Conservation (phyloP, 2,113 vertebrate species). For the Vimba vimba region DNA sequence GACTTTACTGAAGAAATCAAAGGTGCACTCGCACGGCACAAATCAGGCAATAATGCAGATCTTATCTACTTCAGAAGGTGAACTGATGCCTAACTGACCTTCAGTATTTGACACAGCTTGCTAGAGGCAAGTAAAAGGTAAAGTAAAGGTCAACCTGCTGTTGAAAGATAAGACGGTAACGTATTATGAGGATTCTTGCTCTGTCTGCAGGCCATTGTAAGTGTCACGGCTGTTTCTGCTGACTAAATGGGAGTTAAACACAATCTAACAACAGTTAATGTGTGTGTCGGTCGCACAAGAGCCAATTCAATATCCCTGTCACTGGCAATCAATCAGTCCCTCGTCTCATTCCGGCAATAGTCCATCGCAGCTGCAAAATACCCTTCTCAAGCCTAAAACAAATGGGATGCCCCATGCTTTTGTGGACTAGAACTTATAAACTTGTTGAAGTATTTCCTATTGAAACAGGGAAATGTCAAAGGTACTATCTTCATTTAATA, state of each 20-base stretch:
- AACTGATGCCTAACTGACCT: slow-evolving; percentile 61
- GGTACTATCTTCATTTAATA: neutral
- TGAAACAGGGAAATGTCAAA: neutral
- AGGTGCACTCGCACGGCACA: neutral
- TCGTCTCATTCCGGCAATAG: neutral
- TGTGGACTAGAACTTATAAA: neutral
- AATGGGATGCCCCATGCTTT: neutral
- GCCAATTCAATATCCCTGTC: slow-evolving; percentile 15
- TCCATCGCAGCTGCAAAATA: neutral
- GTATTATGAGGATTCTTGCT: slow-evolving; percentile 46
- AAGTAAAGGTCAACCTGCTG: slow-evolving; percentile 63
- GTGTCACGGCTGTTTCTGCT: neutral
- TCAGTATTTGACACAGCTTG: slow-evolving; percentile 53
- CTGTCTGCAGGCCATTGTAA: slow-evolving; percentile 47
- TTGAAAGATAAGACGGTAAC: slow-evolving; percentile 69
- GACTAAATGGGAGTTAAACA: slow-evolving; percentile 34
- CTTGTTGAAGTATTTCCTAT: neutral
- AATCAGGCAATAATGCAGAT: neutral
- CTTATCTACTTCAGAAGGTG: slow-evolving; percentile 62
- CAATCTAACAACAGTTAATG: slow-evolving; percentile 53
- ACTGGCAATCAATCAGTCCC: neutral
- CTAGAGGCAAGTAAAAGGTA: slow-evolving; percentile 58
- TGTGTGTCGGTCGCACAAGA: slow-evolving; percentile 19
- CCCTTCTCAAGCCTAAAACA: neutral
- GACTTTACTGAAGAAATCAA: neutral